These are phyloP conservation scores for Lethrus apterus DNA, from an alignment of 1,140 invertebrate genomes.

Conservation along the genomic window DNA sequence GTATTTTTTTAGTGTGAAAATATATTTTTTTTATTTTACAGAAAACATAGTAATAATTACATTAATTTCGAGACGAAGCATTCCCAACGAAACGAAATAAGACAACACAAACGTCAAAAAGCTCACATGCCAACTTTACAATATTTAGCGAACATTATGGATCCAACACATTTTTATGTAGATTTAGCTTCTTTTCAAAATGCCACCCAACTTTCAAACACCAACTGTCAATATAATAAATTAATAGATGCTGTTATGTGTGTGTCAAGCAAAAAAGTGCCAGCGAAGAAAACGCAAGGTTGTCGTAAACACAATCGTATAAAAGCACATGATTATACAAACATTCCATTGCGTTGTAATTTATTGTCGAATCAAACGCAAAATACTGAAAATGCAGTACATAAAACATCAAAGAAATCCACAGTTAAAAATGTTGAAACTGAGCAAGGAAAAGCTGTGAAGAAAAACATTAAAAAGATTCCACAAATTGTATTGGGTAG, in stretches of 20 bases:
- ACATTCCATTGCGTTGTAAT: conserved; percentile 41
- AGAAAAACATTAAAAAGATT: conserved; percentile 22
- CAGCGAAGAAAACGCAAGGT: conserved; percentile 15
- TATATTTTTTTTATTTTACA: too few species aligned
- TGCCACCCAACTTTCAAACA: conserved; percentile 23
- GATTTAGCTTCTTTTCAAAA: conserved; percentile 26
- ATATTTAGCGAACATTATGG: conserved; percentile 23
- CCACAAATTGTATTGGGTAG: conserved; percentile 28
- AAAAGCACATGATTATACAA: conserved; percentile 27
- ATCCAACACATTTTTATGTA: conserved; percentile 28
- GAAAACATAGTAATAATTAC: conserved; percentile 25
- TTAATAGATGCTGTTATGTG: conserved; percentile 29
- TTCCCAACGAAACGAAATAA: not conserved
- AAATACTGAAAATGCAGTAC: conserved; percentile 18
- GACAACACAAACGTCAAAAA: conserved; percentile 18
- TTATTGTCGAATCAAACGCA: conserved; percentile 45
- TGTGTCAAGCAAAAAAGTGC: conserved; percentile 23
- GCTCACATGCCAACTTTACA: conserved; percentile 19
- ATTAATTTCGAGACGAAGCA: conserved; percentile 15
- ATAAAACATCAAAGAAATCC: conserved; percentile 16
- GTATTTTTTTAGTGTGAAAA: too few species aligned
- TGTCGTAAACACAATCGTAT: conserved; percentile 37
- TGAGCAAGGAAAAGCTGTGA: conserved; percentile 16
- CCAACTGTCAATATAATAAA: conserved; percentile 25
- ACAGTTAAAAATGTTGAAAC: conserved; percentile 15